A percentile compares a stretch with the other conserved stretches of the same genome.
phyloP scores from a whole-genome alignment of 2,888 invertebrate species.

The Caenorhabditis plicata region DNA sequence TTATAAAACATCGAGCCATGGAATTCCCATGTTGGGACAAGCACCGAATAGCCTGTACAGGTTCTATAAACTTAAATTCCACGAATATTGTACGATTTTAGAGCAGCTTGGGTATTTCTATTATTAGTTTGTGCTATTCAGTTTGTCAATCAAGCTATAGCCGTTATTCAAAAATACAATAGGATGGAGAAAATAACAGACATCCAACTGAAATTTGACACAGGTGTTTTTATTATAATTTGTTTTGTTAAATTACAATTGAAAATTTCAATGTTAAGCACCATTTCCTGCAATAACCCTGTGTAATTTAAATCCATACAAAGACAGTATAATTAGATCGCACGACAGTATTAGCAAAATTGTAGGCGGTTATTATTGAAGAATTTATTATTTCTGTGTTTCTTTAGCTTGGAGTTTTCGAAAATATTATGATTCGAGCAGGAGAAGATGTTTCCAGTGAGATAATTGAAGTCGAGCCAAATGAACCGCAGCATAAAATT shows the following conservation, averaged over 20 bases:
- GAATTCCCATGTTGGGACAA: conserved; percentile 58
- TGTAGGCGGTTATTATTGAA: conserved; percentile 29
- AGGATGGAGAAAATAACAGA: conserved; percentile 61
- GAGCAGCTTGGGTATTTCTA: conserved; percentile 52
- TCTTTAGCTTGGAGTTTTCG: conserved; percentile 43
- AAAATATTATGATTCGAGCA: conserved; percentile 50
- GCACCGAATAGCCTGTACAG: conserved; percentile 54
- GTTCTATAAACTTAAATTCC: conserved; percentile 8
- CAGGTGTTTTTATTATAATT: conserved; percentile 28
- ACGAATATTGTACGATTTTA: conserved; percentile 6
- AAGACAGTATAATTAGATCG: conserved; percentile 49
- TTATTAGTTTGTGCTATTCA: conserved; percentile 44
- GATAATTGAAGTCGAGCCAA: conserved; percentile 6
- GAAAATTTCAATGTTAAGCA: conserved; percentile 39
- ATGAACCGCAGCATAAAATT: conserved; percentile 29
- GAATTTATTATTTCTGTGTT: neutral
- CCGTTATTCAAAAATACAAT: conserved; percentile 54
- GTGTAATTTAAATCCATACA: conserved; percentile 62
- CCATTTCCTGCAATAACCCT: conserved; percentile 62
- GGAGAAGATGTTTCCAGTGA: conserved; percentile 31
- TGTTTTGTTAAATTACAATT: conserved; percentile 1
- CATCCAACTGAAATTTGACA: conserved; percentile 61
- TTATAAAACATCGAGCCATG: conserved; percentile 61
- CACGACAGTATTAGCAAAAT: conserved; percentile 58
- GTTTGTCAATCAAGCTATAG: conserved; percentile 54